These are phyloP conservation scores for Eublepharis macularius DNA, from an alignment of 2,113 vertebrate species.

Conservation along the genomic window DNA sequence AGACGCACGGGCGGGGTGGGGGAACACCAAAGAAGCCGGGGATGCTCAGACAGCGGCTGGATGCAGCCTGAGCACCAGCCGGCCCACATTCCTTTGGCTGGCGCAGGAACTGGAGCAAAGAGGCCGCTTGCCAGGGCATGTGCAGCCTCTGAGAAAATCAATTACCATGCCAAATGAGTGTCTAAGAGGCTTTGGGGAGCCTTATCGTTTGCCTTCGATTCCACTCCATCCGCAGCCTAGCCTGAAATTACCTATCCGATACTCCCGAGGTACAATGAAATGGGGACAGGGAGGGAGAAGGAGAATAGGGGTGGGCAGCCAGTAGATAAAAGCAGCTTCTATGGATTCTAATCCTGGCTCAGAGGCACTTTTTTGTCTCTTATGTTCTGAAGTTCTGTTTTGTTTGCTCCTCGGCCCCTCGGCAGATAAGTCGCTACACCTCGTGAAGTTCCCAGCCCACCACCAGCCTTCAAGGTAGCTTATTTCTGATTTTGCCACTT, in stretches of 20 bases:
- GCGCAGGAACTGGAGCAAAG: slow-evolving; percentile 3
- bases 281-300: background rate
- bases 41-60: background rate
- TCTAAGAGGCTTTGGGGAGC: slow-evolving; percentile 26
- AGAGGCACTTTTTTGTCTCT: background rate
- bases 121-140: rapidly evolving
- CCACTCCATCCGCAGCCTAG: slow-evolving; percentile 45
- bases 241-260: slow-evolving; percentile 45
- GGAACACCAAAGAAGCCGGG: background rate
- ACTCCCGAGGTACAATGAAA: background rate
- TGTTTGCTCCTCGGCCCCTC: background rate
- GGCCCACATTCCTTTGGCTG: rapidly evolving
- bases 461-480: background rate
- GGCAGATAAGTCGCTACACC: rapidly evolving
- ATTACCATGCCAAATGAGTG: slow-evolving; percentile 25
- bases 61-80: too few species aligned
- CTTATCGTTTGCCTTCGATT: slow-evolving; percentile 6
- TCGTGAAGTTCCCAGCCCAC: background rate
- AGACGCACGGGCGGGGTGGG: background rate
- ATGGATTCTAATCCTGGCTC: rapidly evolving
- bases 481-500: background rate
- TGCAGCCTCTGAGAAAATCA: slow-evolving; percentile 30
- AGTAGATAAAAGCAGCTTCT: slow-evolving; percentile 20
- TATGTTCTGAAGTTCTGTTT: background rate
- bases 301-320: rapidly evolving